Base-by-base conservation (phyloP, 1,140 invertebrate species). In the Saccostrea echinata region DNA sequence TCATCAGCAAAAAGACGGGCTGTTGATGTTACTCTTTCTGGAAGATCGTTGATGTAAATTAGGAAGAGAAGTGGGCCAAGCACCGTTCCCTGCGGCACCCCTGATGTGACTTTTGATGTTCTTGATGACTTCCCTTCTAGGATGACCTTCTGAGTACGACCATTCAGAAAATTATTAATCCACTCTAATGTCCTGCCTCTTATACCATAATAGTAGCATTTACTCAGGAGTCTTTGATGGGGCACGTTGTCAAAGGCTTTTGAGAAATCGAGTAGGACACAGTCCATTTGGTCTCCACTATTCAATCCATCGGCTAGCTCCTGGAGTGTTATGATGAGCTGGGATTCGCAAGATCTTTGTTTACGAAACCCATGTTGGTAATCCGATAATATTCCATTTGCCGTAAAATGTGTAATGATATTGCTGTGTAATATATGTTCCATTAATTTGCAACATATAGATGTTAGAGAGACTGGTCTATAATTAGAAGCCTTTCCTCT, bases 171-270 rank as follows among this genome's bases (percentile, higher is more conserved):
- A n/a, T 11, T 61, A 16, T n/a, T 61, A 11, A 61, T 61, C 4
- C 55, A 11, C 55, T 61, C 55, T n/a, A 61, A n/a, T 16, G 71
- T 76, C 24, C 27, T 21, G 12, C 71, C 71, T 76, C 71, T 27
- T 16, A 76, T 30, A 27, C 71, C 71, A 76, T 76, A 76, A 24
- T 76, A 30, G 16, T 76, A 16, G 16, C 13, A 24, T 16, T 76
- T 76, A 21, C 13, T 16, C 13, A 30, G 21, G 13, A 35, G 33
- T 76, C 71, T 16, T 16, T 27, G 71, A 24, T 76, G 71, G 33
- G 71, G 71, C 21, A 76, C 71, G 3, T 76, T 76, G 16, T 76
- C 71, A 76, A 76, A 76, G 24, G 71, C 24, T 76, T 76, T 76
- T 6, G 3, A 24, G 71, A 76, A 76, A 30, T 76, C 71, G n/a